A percentile compares a stretch with the other conserved stretches of the same genome.
phyloP scores from a whole-genome alignment of 2,797 vertebrate species.

The Glossophaga mutica region DNA sequence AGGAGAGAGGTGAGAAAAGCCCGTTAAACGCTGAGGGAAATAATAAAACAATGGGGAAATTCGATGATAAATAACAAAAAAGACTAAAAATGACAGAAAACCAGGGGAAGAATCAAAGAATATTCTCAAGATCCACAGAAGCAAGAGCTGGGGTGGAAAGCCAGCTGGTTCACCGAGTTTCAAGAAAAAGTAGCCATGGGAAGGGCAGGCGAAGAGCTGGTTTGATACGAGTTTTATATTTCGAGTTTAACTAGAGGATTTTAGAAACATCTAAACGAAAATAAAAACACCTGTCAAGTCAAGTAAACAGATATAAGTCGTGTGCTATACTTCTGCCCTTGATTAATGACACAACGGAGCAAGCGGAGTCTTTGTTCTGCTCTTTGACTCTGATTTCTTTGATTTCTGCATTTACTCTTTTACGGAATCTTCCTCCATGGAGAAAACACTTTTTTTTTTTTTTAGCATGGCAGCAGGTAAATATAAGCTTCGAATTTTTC shows the following conservation, averaged over 20 bases:
- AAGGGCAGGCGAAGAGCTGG: not conserved
- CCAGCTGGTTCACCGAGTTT: not conserved
- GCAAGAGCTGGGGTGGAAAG: not conserved
- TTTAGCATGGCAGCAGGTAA: not conserved
- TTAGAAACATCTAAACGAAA: not conserved
- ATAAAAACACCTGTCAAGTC: not conserved
- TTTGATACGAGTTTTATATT: not conserved
- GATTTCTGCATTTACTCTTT: not conserved
- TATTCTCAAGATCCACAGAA: not conserved
- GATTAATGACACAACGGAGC: not conserved
- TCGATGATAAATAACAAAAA: not conserved
- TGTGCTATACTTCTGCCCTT: not conserved
- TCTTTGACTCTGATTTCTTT: not conserved
- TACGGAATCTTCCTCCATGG: not conserved
- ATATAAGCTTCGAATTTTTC: not conserved
- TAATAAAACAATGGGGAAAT: not conserved
- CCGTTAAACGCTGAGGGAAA: not conserved
- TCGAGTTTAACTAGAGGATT: not conserved
- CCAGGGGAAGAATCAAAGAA: not conserved
- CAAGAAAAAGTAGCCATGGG: not conserved
- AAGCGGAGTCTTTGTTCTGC: not conserved
- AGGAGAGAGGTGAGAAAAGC: not conserved
- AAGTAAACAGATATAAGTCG: not conserved
- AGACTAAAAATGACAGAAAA: not conserved
- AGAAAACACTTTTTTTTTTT: not conserved